These are phyloP conservation scores for Sylvia atricapilla DNA, from an alignment of 2,113 vertebrate species.

Conservation along the genomic window DNA sequence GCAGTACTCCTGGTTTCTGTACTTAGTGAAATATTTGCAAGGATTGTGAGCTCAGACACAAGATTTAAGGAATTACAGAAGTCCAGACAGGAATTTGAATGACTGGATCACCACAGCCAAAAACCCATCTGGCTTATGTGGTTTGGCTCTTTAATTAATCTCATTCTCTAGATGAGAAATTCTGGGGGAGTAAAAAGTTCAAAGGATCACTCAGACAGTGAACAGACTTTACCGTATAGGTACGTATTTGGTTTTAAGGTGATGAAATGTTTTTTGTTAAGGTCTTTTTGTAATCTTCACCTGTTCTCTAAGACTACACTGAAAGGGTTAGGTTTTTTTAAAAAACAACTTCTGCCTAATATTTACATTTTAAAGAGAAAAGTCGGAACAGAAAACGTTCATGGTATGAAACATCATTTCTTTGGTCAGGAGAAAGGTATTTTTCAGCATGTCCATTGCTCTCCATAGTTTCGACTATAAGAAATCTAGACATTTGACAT, in stretches of 20 bases:
- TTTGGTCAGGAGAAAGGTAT: background rate
- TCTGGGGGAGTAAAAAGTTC: background rate
- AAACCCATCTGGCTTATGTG: background rate
- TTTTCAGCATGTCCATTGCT: background rate
- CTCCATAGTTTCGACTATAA: background rate
- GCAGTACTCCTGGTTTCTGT: background rate
- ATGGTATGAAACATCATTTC: background rate
- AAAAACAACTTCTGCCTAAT: background rate
- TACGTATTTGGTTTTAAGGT: background rate
- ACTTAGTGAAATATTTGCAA: background rate
- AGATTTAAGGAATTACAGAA: background rate
- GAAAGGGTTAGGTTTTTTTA: background rate
- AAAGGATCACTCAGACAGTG: background rate
- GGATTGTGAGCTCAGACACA: background rate
- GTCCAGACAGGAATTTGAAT: background rate
- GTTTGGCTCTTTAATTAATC: background rate
- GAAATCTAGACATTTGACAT: background rate
- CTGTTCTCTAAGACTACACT: background rate
- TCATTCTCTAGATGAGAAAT: background rate
- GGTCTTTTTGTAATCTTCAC: background rate
- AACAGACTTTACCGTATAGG: background rate
- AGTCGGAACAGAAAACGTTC: background rate
- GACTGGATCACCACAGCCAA: background rate
- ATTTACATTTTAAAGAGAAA: background rate
- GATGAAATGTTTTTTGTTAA: background rate